Percentiles rank a stretch among this genome's conserved stretches.
These are phyloP conservation scores for Bombus pascuorum DNA, from an alignment of 1,140 invertebrate genomes.

Conservation along the genomic window DNA sequence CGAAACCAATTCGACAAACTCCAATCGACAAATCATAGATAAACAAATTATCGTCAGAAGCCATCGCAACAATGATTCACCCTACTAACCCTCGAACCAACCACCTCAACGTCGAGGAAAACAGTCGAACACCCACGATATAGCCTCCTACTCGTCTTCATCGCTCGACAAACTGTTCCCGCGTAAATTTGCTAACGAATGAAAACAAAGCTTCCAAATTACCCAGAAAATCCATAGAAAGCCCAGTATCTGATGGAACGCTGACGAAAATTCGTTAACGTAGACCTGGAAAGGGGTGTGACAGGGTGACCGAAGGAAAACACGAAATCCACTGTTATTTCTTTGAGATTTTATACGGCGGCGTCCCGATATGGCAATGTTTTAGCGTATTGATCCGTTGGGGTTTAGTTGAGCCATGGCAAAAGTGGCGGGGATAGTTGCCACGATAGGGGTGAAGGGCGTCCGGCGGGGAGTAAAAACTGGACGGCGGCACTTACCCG, in stretches of 20 bases:
- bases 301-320: constrained; percentile 44
- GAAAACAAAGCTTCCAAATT: not conserved
- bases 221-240: no score
- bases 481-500: constrained; percentile 81
- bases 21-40: not conserved
- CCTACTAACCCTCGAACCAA: not conserved
- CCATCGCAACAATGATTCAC: not conserved
- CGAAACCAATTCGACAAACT: not conserved
- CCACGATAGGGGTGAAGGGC: constrained; percentile 52
- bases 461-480: constrained; percentile 71
- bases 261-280: constrained; percentile 42
- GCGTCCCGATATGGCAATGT: constrained; percentile 80
- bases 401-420: constrained; percentile 75
- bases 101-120: not conserved
- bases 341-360: constrained; percentile 73
- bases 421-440: constrained; percentile 65
- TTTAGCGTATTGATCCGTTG: constrained; percentile 82
- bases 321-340: constrained; percentile 56
- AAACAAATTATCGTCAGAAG: not conserved
- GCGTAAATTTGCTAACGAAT: constrained; percentile 35
- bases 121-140: not conserved
- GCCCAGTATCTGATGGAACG: not conserved
- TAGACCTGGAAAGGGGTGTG: not conserved
- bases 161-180: not conserved
- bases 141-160: not conserved